Percentiles rank a stretch among this genome's conserved stretches.
phyloP scores from a whole-genome alignment of 1,140 invertebrate genomes.

The Pissodes strobi region DNA sequence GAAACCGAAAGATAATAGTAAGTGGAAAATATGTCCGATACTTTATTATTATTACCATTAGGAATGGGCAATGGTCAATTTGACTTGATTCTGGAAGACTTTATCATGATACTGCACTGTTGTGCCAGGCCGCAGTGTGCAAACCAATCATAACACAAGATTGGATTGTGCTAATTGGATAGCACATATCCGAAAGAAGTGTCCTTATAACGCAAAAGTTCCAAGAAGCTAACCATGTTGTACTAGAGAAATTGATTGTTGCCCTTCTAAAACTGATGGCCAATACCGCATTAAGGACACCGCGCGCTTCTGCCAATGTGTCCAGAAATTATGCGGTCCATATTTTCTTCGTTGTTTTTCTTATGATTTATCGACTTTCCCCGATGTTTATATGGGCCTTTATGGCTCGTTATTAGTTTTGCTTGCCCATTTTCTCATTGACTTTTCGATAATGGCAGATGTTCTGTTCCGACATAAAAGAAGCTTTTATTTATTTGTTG shows the following conservation, averaged over 20 bases:
- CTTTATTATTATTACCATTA: conserved; percentile 35
- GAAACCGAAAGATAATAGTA: conserved; percentile 34
- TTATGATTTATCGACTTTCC: conserved; percentile 10
- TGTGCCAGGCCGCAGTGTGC: too few relatives aligned
- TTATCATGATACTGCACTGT: too few relatives aligned
- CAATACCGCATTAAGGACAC: conserved; percentile 11
- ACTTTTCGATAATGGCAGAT: too few relatives aligned
- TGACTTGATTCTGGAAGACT: too few relatives aligned
- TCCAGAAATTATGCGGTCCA: conserved; percentile 15
- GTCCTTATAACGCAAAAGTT: too few relatives aligned
- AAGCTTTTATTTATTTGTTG: too few relatives aligned
- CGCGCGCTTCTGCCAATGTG: conserved; percentile 24
- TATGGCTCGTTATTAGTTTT: conserved; percentile 13
- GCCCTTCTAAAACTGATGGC: conserved; percentile 2
- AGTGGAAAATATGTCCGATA: conserved; percentile 36
- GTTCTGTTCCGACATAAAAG: too few relatives aligned
- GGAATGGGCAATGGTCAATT: conserved; percentile 12
- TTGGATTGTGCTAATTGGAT: too few relatives aligned
- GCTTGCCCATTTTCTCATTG: too few relatives aligned
- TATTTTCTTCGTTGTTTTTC: conserved; percentile 17
- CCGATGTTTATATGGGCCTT: conserved; percentile 11
- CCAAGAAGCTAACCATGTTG: too few relatives aligned
- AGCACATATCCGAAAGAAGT: too few relatives aligned
- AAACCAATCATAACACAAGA: too few relatives aligned
- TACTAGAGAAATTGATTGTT: conserved; percentile 4